Evolutionary conservation across 2,797 vertebrate species (phyloP).

Genomic region (Hippoglossus hippoglossus): DNA sequence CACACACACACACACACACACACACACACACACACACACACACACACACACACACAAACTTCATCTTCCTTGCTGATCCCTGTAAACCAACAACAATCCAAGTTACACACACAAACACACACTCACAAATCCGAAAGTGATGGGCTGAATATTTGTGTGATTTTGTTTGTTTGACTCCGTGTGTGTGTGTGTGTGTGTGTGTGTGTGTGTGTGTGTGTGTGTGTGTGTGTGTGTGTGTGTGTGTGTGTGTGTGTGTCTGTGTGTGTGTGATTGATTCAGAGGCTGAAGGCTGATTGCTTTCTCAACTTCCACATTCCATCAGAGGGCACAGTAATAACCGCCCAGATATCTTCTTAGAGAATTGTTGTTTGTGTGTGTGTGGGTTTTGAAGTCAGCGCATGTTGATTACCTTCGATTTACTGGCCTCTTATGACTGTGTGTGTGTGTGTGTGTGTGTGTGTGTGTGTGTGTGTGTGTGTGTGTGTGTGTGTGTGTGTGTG

Average conservation of each 20-base stretch:
- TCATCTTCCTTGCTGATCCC: slow-evolving; percentile 13
- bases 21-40: slow-evolving; percentile 1
- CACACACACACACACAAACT: background rate
- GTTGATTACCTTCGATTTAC: slow-evolving; percentile 32
- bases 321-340: slow-evolving; percentile 65
- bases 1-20: background rate
- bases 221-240: slow-evolving; percentile 28
- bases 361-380: slow-evolving; percentile 38
- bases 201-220: slow-evolving; percentile 32
- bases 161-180: slow-evolving; percentile 30
- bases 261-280: slow-evolving; percentile 56
- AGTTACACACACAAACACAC: slow-evolving; percentile 10
- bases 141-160: slow-evolving; percentile 44
- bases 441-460: background rate
- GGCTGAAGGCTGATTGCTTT: slow-evolving; percentile 76
- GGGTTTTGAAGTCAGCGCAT: background rate
- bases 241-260: slow-evolving; percentile 15
- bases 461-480: slow-evolving; percentile 26
- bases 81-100: slow-evolving; percentile 35
- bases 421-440: background rate
- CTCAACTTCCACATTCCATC: slow-evolving; percentile 48
- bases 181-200: slow-evolving; percentile 29
- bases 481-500: slow-evolving; percentile 9
- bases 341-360: slow-evolving; percentile 37
- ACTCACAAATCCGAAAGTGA: slow-evolving; percentile 40